These are phyloP conservation scores for Oncopeltus fasciatus DNA, from an alignment of 1,140 invertebrate species.

Conservation along the genomic window DNA sequence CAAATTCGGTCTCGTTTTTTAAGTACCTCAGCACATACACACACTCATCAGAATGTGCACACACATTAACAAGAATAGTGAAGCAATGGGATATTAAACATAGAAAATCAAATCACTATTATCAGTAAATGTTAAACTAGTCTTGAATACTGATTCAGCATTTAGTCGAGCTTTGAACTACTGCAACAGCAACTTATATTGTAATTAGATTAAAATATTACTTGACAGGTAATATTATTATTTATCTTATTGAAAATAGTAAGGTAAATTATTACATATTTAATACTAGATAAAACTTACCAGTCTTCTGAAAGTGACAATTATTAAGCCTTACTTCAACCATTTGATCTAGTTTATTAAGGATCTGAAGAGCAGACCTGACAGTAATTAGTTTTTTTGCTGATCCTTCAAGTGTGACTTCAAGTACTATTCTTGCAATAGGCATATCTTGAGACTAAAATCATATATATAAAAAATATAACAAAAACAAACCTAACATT, in stretches of 20 bases:
- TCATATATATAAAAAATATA: not conserved
- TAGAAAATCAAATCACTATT: no score
- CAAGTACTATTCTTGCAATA: slow-evolving; percentile 65
- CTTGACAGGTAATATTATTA: not conserved
- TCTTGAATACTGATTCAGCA: no score
- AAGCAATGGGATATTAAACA: no score
- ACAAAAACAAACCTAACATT: no score
- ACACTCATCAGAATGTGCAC: no score
- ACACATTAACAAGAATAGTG: no score
- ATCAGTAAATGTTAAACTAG: no score
- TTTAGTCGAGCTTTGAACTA: no score
- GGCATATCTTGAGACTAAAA: slow-evolving; percentile 26
- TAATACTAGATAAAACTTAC: slow-evolving; percentile 25
- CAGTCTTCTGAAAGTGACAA: slow-evolving; percentile 29
- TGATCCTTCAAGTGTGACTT: slow-evolving; percentile 78
- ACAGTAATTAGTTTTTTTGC: slow-evolving; percentile 92
- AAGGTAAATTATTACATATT: not conserved
- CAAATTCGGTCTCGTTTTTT: no score
- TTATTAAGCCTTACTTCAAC: slow-evolving; percentile 57
- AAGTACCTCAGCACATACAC: no score
- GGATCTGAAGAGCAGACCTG: slow-evolving; percentile 68
- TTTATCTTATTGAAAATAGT: not conserved
- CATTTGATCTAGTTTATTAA: slow-evolving; percentile 57
- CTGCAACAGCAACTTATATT: no score
- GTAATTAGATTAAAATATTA: not conserved